phyloP scores from a whole-genome alignment of 1,140 invertebrate genomes.

The Micrasema minimum region DNA sequence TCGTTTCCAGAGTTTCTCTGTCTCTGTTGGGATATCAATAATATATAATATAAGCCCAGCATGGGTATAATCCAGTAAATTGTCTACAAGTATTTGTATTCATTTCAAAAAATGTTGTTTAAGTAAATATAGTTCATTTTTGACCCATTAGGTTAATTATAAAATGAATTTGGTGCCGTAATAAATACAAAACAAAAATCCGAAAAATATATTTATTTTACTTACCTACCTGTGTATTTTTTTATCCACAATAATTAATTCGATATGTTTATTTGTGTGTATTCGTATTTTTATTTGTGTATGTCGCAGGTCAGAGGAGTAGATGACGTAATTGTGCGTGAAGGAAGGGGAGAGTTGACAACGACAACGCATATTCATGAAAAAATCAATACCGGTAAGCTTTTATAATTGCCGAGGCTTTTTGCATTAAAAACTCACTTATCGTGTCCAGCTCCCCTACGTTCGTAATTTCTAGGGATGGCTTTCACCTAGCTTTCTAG shows the following conservation, averaged over 20 bases:
- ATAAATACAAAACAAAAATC: not conserved
- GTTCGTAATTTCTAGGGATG: not conserved
- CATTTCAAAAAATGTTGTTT: too few relatives aligned
- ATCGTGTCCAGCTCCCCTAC: conserved; percentile 18
- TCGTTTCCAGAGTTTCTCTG: too few relatives aligned
- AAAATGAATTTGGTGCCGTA: too few relatives aligned
- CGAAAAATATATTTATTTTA: not conserved
- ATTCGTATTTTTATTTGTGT: not conserved
- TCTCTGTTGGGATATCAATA: too few relatives aligned
- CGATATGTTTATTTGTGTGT: not conserved
- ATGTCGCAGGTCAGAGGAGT: not conserved
- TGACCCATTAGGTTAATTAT: too few relatives aligned
- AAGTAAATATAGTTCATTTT: too few relatives aligned
- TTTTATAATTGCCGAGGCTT: conserved; percentile 29
- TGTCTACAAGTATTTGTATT: too few relatives aligned
- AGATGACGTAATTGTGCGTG: not conserved
- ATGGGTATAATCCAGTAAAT: too few relatives aligned
- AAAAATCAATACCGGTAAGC: conserved; percentile 25
- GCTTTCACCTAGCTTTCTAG: not conserved
- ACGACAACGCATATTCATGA: conserved; percentile 12
- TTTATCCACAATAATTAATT: not conserved
- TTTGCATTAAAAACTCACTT: conserved; percentile 28
- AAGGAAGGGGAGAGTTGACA: not conserved
- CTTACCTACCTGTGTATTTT: not conserved
- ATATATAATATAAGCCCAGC: too few relatives aligned